Conservation (phyloP, 2,113 vertebrate genomes). For the Zosterops borbonicus region DNA sequence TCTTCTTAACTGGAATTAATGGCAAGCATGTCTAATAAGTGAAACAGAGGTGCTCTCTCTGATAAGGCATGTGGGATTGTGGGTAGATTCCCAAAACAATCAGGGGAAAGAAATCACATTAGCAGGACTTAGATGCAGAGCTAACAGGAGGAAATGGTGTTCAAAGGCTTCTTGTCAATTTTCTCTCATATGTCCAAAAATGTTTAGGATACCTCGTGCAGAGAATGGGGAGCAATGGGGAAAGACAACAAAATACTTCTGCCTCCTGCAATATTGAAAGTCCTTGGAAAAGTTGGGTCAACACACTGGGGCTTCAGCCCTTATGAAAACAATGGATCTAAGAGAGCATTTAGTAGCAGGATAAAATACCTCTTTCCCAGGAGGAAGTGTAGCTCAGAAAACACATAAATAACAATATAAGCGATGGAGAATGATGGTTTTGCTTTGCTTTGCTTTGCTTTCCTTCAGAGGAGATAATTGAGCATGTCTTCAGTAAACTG, state of each 20-base stretch:
- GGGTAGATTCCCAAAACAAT: not conserved
- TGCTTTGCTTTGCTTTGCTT: not conserved
- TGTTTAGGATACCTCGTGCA: not conserved
- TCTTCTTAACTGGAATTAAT: not conserved
- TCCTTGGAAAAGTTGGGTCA: not conserved
- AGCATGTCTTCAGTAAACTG: fast-evolving
- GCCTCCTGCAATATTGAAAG: not conserved
- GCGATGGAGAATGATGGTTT: not conserved
- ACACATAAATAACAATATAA: not conserved
- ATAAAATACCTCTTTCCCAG: not conserved
- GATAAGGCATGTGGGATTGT: not conserved
- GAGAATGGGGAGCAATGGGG: not conserved
- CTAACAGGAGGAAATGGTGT: not conserved
- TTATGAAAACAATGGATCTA: not conserved
- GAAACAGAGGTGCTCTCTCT: not conserved
- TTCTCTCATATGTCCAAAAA: not conserved
- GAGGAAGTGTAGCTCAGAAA: not conserved
- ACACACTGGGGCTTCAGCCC: not conserved
- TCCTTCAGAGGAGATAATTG: fast-evolving
- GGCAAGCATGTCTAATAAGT: not conserved
- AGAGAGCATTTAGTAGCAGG: not conserved
- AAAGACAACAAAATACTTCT: not conserved
- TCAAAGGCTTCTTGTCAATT: not conserved
- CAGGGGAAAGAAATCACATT: not conserved
- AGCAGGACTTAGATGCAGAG: not conserved